phyloP scores from a whole-genome alignment of 2,113 vertebrate species.

The Variabilichromis moorii region DNA sequence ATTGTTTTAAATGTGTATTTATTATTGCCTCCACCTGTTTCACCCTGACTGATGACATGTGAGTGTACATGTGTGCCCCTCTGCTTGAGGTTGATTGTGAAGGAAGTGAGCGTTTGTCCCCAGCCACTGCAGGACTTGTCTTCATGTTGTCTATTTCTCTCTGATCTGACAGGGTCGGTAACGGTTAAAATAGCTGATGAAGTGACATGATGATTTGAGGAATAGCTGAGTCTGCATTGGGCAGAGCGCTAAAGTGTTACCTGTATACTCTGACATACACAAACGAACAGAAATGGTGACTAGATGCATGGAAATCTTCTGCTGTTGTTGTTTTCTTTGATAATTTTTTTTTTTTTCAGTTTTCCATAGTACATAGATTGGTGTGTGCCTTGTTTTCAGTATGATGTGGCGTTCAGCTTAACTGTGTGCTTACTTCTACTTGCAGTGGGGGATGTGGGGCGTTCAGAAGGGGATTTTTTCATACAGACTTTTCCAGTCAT shows the following conservation, averaged over 20 bases:
- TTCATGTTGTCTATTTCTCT: constrained; percentile 96
- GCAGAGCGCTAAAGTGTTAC: constrained; percentile 86
- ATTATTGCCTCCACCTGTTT: constrained; percentile 9
- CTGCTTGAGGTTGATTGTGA: constrained; percentile 48
- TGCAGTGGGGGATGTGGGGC: constrained; percentile 80
- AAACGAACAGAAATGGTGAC: constrained; percentile 97
- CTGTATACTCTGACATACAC: constrained; percentile 92
- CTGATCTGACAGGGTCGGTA: constrained; percentile 98
- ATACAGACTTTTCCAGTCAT: constrained; percentile 62
- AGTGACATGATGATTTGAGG: constrained; percentile 85
- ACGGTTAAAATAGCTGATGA: constrained; percentile 96
- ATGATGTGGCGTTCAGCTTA: constrained; percentile 99
- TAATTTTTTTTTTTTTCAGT: constrained; percentile 37
- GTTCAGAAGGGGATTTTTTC: constrained; percentile 56
- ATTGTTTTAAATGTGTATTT: constrained; percentile 22
- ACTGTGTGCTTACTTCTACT: constrained; percentile 95
- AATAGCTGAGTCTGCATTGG: constrained; percentile 98
- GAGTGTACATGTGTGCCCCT: constrained; percentile 47
- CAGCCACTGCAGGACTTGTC: constrained; percentile 73
- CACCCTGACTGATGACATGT: constrained; percentile 45
- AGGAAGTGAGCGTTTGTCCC: constrained; percentile 54
- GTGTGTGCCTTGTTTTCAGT: constrained; percentile 82
- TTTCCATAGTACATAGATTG: constrained; percentile 64
- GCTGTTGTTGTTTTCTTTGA: constrained; percentile 14
- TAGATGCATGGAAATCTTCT: constrained; percentile 95